Evolutionary conservation across 2,888 invertebrate genomes (phyloP).

Genomic region (Rapana venosa): DNA sequence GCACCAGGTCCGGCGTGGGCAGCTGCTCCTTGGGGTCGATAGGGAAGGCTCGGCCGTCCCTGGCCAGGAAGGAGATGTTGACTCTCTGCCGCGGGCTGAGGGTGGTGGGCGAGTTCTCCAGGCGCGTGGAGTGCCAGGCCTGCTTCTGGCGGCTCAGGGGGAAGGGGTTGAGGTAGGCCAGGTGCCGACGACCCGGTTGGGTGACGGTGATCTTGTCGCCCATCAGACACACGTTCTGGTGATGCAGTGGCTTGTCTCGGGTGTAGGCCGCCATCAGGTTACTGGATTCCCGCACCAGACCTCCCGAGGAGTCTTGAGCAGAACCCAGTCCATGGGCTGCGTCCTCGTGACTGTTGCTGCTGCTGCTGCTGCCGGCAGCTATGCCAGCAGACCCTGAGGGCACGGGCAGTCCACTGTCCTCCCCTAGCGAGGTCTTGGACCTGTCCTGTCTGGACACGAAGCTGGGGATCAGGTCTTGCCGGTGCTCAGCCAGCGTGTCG

Average conservation of each 20-base stretch:
- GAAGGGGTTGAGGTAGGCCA: slow-evolving; percentile 51
- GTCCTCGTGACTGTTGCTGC: slow-evolving; percentile 15
- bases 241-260: slow-evolving; percentile 36
- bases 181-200: slow-evolving; percentile 32
- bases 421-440: slow-evolving; percentile 58
- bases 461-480: slow-evolving; percentile 63
- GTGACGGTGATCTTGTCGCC: slow-evolving; percentile 39
- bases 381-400: not conserved
- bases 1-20: slow-evolving; percentile 18
- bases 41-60: not conserved
- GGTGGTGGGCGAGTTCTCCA: not conserved
- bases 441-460: slow-evolving; percentile 67
- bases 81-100: slow-evolving; percentile 13
- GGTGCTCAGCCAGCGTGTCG: slow-evolving; percentile 9
- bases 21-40: not conserved
- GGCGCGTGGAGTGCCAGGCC: not conserved
- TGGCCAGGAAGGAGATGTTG: slow-evolving; percentile 20
- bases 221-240: slow-evolving; percentile 24
- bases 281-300: slow-evolving; percentile 25
- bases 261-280: slow-evolving; percentile 34
- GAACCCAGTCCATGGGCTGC: not conserved
- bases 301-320: not conserved
- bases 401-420: not conserved
- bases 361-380: not conserved
- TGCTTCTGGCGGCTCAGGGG: slow-evolving; percentile 48